These are phyloP conservation scores for Tachina fera DNA, from an alignment of 2,888 invertebrate species.

Conservation along the genomic window DNA sequence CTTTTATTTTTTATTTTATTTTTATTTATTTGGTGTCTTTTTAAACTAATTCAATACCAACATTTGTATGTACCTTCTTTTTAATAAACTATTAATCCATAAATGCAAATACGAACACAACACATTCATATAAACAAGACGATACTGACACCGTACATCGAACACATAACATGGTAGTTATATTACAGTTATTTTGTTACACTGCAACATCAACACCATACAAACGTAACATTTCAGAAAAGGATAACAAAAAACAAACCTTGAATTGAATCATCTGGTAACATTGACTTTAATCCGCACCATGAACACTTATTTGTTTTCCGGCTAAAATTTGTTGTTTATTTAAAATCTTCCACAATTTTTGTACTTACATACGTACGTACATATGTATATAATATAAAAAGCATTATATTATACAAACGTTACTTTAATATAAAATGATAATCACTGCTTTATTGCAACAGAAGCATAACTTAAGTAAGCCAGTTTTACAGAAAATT, in stretches of 20 bases:
- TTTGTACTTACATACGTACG: not conserved
- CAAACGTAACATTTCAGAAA: not conserved
- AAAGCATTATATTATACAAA: too few species aligned
- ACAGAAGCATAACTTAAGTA: too few species aligned
- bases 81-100: not conserved
- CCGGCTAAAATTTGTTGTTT: not conserved
- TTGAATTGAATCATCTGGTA: slow-evolving; percentile 39
- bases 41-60: not conserved
- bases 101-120: not conserved
- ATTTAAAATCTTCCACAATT: not conserved
- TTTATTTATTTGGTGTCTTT: slow-evolving; percentile 10
- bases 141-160: not conserved
- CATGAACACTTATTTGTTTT: slow-evolving; percentile 18
- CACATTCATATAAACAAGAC: not conserved
- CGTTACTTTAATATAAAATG: too few species aligned
- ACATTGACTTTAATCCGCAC: slow-evolving; percentile 4
- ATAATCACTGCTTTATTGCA: too few species aligned
- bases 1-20: not conserved
- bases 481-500: too few species aligned
- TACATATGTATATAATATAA: not conserved
- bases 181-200: slow-evolving; percentile 24
- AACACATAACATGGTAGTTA: not conserved
- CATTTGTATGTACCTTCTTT: not conserved
- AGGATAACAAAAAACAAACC: not conserved
- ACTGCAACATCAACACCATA: not conserved